Base-by-base conservation (phyloP, 1,140 invertebrate species). In the Lepidotrigona ventralis region DNA sequence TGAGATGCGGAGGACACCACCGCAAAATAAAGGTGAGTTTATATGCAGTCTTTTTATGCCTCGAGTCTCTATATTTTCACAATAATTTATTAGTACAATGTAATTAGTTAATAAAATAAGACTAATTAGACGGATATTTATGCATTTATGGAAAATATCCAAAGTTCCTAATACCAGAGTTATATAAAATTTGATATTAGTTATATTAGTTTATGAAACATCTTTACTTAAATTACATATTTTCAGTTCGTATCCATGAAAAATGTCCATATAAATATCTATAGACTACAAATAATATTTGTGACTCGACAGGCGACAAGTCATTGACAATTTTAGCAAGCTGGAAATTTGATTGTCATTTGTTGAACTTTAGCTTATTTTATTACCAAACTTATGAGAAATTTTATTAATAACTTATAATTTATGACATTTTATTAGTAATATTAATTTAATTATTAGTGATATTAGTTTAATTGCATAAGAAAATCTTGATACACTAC, bases 1-100 rank as follows among this genome's bases (percentile, higher is more conserved):
- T 94, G 93, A 94, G 82, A 94, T 94, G 94, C 93, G 93, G 87
- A 94, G 92, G 70, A 93, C 93, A 93, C 92, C 92, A 92, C 92
- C 92, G 85, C 92, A 93, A 86, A 93, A 93, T 91, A 94, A 94
- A 93, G 91, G 93, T 94, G 74, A 91, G 83, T 84, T 81, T 64
- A n/a, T 51, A 64, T 60, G 39, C 21, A 19, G n/a, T 69, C 58
- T 14, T 70, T 9, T 60, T 26, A 29, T 21, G 11, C 17, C 60
- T 12, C n/a, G n/a, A 76, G 9, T 46, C 6, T 46, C 39, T 66
- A n/a, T 60, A 60, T n/a, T n/a, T 60, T 23, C 58, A n/a, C 58
- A n/a, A n/a, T 60, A 60, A 60, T 60, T 60, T 60, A n/a, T 12
- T 60, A 60, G n/a, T 60, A 60, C 12, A 60, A 1, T n/a, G 11